phyloP scores from a whole-genome alignment of 2,797 vertebrate species.

The Adrianichthys oophorus region DNA sequence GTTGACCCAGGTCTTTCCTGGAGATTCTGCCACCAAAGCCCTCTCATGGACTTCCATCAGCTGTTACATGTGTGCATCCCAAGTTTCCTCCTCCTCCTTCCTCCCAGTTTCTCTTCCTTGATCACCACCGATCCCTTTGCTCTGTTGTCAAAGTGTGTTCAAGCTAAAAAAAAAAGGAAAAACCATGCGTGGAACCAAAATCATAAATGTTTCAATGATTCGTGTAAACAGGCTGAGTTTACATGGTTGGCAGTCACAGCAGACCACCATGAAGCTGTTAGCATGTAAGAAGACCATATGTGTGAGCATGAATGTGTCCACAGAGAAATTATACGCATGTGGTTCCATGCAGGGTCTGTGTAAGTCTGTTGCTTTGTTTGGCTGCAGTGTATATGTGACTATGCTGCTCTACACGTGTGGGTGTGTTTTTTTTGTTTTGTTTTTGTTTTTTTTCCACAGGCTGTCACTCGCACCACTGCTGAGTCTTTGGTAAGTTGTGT shows the following conservation, averaged over 20 bases:
- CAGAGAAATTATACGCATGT: slow-evolving; percentile 56
- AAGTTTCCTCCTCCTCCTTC: slow-evolving; percentile 16
- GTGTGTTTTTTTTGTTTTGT: slow-evolving; percentile 47
- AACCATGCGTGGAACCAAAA: slow-evolving; percentile 2
- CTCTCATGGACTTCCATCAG: slow-evolving; percentile 46
- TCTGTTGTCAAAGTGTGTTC: slow-evolving; percentile 24
- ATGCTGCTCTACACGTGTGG: slow-evolving; percentile 52
- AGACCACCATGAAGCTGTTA: slow-evolving; percentile 66
- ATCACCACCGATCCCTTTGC: slow-evolving; percentile 41
- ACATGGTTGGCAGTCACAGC: slow-evolving; percentile 32
- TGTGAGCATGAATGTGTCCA: slow-evolving; percentile 65
- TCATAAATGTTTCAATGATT: neutral
- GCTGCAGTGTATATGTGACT: slow-evolving; percentile 23
- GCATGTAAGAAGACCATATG: slow-evolving; percentile 67
- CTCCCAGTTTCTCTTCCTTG: slow-evolving; percentile 63
- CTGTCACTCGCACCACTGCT: slow-evolving; percentile 58
- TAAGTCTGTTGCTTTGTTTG: slow-evolving; percentile 61
- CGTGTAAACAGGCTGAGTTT: slow-evolving; percentile 24
- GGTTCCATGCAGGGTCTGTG: slow-evolving; percentile 53
- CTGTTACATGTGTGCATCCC: slow-evolving; percentile 1
- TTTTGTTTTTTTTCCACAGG: slow-evolving; percentile 55
- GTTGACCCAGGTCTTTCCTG: slow-evolving; percentile 65
- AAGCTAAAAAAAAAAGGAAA: slow-evolving; percentile 39
- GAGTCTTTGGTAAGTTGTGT: slow-evolving; percentile 61
- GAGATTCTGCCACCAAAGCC: slow-evolving; percentile 37